Percentiles rank a stretch among this genome's conserved stretches.
Conservation (phyloP, 2,113 vertebrate genomes). For the Mesitornis unicolor region DNA sequence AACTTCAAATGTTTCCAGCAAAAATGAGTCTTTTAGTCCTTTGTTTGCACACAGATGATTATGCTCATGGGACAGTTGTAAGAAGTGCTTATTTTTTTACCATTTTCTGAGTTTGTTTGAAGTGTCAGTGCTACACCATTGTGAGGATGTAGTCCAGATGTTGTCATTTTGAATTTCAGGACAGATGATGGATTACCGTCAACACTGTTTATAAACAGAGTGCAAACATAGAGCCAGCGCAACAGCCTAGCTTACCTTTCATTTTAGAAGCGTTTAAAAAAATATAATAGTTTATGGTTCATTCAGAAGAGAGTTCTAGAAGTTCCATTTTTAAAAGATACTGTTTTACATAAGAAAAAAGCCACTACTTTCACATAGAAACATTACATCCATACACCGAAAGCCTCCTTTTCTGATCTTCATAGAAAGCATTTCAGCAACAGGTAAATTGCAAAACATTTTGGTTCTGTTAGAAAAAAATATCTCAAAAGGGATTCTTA, state of each 20-base stretch:
- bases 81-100: background rate
- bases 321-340: background rate
- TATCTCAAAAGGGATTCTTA: background rate
- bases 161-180: background rate
- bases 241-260: background rate
- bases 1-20: conserved; percentile 15
- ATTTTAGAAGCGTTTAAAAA: background rate
- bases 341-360: background rate
- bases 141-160: conserved; percentile 42
- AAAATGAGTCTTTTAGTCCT: background rate
- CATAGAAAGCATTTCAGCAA: background rate
- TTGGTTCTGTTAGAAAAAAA: background rate
- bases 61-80: background rate
- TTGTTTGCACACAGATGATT: conserved; percentile 4
- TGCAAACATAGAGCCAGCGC: background rate
- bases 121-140: background rate
- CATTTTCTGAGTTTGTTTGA: conserved; percentile 31
- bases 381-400: background rate
- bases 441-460: background rate
- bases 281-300: background rate
- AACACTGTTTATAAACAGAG: background rate
- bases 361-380: background rate
- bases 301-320: background rate
- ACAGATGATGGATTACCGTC: background rate
- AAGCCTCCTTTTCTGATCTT: background rate